A percentile compares a stretch with the other conserved stretches of the same genome.
These are phyloP conservation scores for Microctonus hyperodae DNA, from an alignment of 2,888 invertebrate genomes.

Conservation along the genomic window DNA sequence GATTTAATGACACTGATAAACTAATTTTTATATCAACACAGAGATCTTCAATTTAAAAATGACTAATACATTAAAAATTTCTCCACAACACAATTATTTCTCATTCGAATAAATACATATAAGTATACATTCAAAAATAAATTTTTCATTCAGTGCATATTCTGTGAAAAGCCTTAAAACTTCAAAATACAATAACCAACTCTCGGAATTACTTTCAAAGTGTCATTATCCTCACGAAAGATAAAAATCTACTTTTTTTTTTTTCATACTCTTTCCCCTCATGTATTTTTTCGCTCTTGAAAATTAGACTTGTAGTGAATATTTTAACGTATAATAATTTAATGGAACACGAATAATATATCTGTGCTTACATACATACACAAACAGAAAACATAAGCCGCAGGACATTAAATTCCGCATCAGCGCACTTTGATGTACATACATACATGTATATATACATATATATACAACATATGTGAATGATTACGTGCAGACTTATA, in stretches of 20 bases:
- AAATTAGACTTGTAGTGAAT: neutral
- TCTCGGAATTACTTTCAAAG: neutral
- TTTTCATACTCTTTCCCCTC: neutral
- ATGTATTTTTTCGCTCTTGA: neutral
- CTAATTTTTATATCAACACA: neutral
- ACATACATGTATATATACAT: neutral
- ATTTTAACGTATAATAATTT: neutral
- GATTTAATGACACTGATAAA: conserved; percentile 2
- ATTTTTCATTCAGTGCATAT: neutral
- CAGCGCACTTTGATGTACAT: neutral
- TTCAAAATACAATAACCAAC: neutral
- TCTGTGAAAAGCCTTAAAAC: neutral
- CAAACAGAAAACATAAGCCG: neutral
- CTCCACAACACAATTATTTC: too few species aligned
- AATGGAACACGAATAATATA: neutral
- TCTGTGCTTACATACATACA: too few species aligned
- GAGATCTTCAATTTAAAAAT: neutral
- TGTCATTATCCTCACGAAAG: neutral
- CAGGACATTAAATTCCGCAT: conserved; percentile 4
- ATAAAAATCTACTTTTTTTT: neutral
- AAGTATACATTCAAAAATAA: too few species aligned
- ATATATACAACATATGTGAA: neutral
- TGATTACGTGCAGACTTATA: neutral
- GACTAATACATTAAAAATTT: neutral
- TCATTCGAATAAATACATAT: too few species aligned